These are phyloP conservation scores for Anolis apletophallus DNA, from an alignment of 2,797 vertebrate species.

Conservation along the genomic window DNA sequence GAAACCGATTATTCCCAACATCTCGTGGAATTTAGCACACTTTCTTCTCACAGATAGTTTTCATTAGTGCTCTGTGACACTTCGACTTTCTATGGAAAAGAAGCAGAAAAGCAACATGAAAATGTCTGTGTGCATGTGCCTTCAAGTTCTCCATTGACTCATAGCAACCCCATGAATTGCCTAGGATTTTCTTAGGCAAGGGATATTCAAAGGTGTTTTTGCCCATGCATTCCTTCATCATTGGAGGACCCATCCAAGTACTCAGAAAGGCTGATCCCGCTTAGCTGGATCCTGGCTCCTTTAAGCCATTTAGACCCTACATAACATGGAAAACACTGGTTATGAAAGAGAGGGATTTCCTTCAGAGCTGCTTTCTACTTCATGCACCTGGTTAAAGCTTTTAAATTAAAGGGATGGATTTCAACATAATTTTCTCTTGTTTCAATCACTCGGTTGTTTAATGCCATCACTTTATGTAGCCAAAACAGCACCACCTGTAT, in stretches of 20 bases:
- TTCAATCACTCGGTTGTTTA: background rate
- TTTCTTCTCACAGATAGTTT: constrained; percentile 59
- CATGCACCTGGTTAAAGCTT: constrained; percentile 1
- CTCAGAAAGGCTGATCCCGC: too few relatives aligned
- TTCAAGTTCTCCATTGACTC: too few relatives aligned
- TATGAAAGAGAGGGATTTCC: constrained; percentile 36
- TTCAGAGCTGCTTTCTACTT: constrained; percentile 3
- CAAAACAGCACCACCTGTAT: background rate
- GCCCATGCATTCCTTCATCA: too few relatives aligned
- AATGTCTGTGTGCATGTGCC: too few relatives aligned
- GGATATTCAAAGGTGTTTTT: too few relatives aligned
- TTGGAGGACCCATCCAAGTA: too few relatives aligned
- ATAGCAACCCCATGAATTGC: too few relatives aligned
- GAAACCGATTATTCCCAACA: constrained; percentile 52
- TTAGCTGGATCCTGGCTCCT: too few relatives aligned
- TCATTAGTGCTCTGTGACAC: constrained; percentile 53
- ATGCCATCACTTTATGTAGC: background rate
- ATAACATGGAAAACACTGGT: constrained; percentile 8
- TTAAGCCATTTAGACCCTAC: too few relatives aligned
- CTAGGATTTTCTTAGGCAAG: too few relatives aligned
- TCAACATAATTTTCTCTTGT: background rate
- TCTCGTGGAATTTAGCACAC: constrained; percentile 47
- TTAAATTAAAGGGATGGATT: background rate
- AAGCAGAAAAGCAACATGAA: too few relatives aligned
- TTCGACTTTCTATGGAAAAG: constrained; percentile 29